These are phyloP conservation scores for Echinometra lucunter DNA, from an alignment of 53 echinoderm and acorn worm genomes.

Conservation along the genomic window DNA sequence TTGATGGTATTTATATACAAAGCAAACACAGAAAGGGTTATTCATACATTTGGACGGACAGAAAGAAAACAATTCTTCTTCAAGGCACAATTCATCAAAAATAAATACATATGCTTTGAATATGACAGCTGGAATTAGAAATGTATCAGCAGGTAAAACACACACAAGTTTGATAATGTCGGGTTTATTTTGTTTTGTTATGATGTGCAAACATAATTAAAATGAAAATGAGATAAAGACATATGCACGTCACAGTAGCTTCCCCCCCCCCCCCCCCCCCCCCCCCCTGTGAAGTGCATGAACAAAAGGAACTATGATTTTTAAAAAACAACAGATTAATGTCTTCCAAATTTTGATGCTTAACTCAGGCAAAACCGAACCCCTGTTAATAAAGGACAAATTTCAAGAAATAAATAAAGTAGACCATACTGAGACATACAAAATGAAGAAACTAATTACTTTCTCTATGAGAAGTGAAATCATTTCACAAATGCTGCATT, in stretches of 20 bases:
- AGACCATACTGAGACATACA: background rate
- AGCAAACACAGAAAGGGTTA: background rate
- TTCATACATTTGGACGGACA: slow-evolving; percentile 11
- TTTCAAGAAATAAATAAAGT: background rate
- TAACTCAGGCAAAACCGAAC: background rate
- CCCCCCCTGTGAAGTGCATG: background rate
- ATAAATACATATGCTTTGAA: slow-evolving; percentile 37
- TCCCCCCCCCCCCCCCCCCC: no score
- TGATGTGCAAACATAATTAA: background rate
- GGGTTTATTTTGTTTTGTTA: background rate
- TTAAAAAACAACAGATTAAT: background rate
- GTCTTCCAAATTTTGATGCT: background rate
- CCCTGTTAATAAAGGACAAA: background rate
- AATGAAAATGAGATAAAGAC: background rate
- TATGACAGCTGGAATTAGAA: background rate
- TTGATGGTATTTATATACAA: slow-evolving; percentile 12
- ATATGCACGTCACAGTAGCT: background rate
- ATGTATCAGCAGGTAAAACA: background rate
- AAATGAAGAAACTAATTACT: background rate
- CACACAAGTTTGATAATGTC: background rate
- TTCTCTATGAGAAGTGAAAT: background rate
- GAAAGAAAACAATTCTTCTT: slow-evolving; percentile 13
- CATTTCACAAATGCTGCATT: background rate
- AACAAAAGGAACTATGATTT: background rate
- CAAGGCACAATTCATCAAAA: slow-evolving; percentile 36